Percentiles rank a stretch among this genome's conserved stretches.
Conservation (phyloP, 2,113 vertebrate species). For the Irena cyanogastra region DNA sequence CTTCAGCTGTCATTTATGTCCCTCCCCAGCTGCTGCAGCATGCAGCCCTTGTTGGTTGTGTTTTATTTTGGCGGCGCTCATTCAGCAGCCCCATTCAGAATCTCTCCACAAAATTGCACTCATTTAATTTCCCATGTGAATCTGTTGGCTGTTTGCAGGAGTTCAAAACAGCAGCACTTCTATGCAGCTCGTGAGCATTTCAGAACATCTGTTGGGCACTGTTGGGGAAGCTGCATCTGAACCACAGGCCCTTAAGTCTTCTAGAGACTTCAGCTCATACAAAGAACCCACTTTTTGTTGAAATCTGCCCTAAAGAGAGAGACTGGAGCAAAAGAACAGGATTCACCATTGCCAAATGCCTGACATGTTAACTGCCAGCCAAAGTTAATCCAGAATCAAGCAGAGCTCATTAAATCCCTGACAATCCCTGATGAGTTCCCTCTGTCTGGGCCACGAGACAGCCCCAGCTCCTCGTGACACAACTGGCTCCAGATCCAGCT, state of each 20-base stretch:
- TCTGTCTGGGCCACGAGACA: not conserved
- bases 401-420: not conserved
- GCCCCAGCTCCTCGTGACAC: not conserved
- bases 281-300: not conserved
- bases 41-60: not conserved
- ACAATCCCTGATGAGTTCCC: not conserved
- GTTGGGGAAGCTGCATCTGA: not conserved
- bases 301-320: not conserved
- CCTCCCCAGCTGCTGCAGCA: not conserved
- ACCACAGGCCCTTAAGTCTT: not conserved
- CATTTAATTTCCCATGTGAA: conserved; percentile 46
- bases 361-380: not conserved
- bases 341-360: not conserved
- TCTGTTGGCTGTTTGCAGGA: conserved; percentile 40
- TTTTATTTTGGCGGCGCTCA: conserved; percentile 15
- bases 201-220: conserved; percentile 27
- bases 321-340: not conserved
- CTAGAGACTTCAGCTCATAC: not conserved
- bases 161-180: conserved; percentile 43
- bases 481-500: not conserved
- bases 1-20: not conserved
- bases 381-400: not conserved
- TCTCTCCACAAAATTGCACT: conserved; percentile 28
- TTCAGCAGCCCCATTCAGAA: not conserved
- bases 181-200: not conserved